Evolutionary conservation across 2,113 vertebrate genomes (phyloP).

Genomic region (Catharus bicknelli): DNA sequence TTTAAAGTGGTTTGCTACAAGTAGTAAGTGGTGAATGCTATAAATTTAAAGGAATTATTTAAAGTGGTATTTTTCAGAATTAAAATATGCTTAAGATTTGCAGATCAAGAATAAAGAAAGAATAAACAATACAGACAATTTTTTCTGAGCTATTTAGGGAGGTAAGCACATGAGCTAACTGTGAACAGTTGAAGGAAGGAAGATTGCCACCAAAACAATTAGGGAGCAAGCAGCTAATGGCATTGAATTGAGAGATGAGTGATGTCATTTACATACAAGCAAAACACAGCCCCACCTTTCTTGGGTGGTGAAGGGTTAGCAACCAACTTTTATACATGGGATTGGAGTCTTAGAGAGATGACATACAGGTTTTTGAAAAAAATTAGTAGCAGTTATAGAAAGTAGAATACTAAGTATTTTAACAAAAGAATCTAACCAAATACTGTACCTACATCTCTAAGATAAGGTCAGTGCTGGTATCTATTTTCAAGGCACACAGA

Average conservation of each 20-base stretch:
- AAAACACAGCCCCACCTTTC: neutral
- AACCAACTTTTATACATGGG: rapidly evolving
- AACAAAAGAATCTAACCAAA: neutral
- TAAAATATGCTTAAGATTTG: neutral
- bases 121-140: neutral
- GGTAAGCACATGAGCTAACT: neutral
- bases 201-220: neutral
- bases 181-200: neutral
- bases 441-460: neutral
- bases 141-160: neutral
- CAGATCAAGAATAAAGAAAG: neutral
- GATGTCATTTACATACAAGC: neutral
- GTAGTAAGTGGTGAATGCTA: neutral
- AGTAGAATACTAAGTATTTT: neutral
- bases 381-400: neutral
- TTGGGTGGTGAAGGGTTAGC: neutral
- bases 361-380: neutral
- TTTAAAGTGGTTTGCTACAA: neutral
- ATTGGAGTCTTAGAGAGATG: neutral
- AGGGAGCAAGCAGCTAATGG: neutral
- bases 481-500: neutral
- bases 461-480: neutral
- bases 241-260: neutral
- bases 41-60: neutral
- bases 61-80: neutral